Base-by-base conservation (phyloP, 2,113 vertebrate genomes). In the Xyrauchen texanus region DNA sequence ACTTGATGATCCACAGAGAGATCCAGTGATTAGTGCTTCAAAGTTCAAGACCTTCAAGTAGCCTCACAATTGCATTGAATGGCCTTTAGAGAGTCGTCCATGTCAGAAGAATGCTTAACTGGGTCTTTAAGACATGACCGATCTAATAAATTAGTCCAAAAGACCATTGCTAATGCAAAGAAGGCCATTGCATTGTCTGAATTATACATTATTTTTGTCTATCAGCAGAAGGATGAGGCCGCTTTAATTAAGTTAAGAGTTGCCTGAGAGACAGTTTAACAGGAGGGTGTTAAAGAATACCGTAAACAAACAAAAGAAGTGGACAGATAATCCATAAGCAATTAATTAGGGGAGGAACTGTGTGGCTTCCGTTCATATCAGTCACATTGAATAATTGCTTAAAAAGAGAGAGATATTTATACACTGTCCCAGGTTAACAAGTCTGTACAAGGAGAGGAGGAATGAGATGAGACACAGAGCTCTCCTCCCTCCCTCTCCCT, bases 301-400 rank as follows among this genome's bases (percentile, higher is more conserved):
- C 21, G 68, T 90, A 91, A 89, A 91, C 89, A 92, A 87, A 91
- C 89, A 88, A 87, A 85, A 88, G 84, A 34, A 85, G 80, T 45
- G 66, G 89, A 90, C 89, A 91, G 87, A 89, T 91, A 92, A 92
- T 92, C 91, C 85, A 92, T 93, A 90, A 82, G 86, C 81, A 90
- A 90, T 92, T 90, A 88, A 91, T 92, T 90, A 89, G 80, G 68
- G 58, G 60, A 77, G 34, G 78, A 80, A 86, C 72, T 72, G 58
- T 66, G 80, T 71, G 78, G 78, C 82, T 83, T 87, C 83, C 69
- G 10, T 77, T 88, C 80, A 72, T 80, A 66, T 81, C 72, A 86
- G 81, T 86, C 83, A 85, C 82, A 84, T 82, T 83, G 84, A 86
- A 90, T 90, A 89, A 91, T 86, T 79, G 83, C 85, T 84, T 85